Conservation (phyloP, 2,113 vertebrate genomes). For the Aspiorhynchus laticeps region DNA sequence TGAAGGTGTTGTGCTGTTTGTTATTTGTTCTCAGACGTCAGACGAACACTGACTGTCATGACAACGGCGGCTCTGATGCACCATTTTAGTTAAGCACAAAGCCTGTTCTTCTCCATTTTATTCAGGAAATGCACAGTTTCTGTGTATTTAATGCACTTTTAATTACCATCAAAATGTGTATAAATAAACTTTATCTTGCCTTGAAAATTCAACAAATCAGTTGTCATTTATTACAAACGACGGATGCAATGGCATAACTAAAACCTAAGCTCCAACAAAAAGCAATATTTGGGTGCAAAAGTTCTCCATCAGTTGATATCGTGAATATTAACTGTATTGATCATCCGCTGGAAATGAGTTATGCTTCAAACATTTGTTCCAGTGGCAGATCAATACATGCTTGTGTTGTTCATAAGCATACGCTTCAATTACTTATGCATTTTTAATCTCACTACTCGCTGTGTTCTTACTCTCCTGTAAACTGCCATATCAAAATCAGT, state of each 20-base stretch:
- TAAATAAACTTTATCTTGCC: neutral
- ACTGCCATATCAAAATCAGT: slow-evolving; percentile 21
- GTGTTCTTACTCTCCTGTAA: neutral
- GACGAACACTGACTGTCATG: neutral
- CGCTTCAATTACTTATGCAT: neutral
- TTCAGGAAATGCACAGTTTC: neutral
- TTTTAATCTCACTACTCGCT: neutral
- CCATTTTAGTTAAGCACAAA: neutral
- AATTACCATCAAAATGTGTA: neutral
- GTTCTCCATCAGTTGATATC: neutral
- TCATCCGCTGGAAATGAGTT: neutral
- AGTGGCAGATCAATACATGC: neutral
- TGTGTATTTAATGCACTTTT: neutral
- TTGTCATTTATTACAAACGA: neutral
- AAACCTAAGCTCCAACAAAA: neutral
- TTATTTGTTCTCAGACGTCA: neutral
- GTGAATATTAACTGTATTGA: neutral
- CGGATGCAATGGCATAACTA: neutral
- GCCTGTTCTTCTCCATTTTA: neutral
- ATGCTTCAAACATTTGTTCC: slow-evolving; percentile 10
- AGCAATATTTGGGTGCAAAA: neutral
- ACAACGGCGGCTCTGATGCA: neutral
- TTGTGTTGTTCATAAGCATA: slow-evolving; percentile 20
- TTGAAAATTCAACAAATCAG: neutral
- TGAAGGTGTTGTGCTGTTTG: neutral